Evolutionary conservation across 2,797 vertebrate species (phyloP), one percentile per base, ranked within the genome.

Genomic region (Novumbra hubbsi): DNA sequence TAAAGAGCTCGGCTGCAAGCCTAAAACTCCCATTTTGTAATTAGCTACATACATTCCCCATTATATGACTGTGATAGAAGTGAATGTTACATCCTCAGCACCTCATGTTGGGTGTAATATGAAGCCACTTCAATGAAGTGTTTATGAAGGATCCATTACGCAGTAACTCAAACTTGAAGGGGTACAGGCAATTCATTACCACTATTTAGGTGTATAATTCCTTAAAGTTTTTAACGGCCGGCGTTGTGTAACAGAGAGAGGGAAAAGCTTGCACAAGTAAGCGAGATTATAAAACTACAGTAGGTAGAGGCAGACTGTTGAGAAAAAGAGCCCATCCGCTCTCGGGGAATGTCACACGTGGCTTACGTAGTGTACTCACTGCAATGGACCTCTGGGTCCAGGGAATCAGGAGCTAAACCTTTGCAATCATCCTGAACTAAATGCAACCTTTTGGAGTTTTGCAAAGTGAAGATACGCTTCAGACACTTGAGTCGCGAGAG

Each of bases 401-500:
- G 63, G 27, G 45, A 78, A 82, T 82, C 64, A 71, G 67, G 71
- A 73, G 48, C 38, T 73, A 68, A 73, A 32, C 76, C 48, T 73
- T 76, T 49, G 63, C 50, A 72, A 76, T 76, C 69, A 55, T 19
- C 52, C 52, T 55, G 52, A n/a, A 55, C 19, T 55, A 19, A 55
- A 55, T n/a, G 52, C 52, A 55, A 84, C 62, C 69, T 76, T 75
- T 76, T 6, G 28, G 14, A n/a, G 69, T 66, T 63, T 77, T 38
- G 68, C 70, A 57, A 55, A 30, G 62, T 66, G 12, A 24, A 4
- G 21, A 70, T 52, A 19, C 72, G 66, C 57, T 73, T 60, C 30
- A 38, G 77, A 75, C 78, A 72, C 68, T 32, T 4, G 72, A 75
- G 74, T 84, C 83, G 73, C 50, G 67, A 64, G 15, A 81, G 74